These are phyloP conservation scores for Panzeria rudis DNA, from an alignment of 2,888 invertebrate genomes.

Conservation along the genomic window DNA sequence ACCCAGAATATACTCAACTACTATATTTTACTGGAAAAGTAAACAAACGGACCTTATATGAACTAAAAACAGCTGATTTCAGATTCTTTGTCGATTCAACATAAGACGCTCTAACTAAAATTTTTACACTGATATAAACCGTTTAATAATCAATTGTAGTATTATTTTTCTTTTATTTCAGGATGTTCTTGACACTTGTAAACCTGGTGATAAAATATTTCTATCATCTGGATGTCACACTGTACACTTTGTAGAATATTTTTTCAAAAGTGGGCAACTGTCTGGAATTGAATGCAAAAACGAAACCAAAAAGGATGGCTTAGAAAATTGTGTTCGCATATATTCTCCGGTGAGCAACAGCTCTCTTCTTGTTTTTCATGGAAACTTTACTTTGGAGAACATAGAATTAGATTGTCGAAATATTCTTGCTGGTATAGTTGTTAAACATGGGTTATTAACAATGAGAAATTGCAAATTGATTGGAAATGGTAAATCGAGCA, in stretches of 20 bases:
- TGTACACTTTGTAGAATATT: constrained; percentile 84
- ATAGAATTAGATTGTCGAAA: constrained; percentile 85
- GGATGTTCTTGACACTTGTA: constrained; percentile 79
- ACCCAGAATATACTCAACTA: too few relatives aligned
- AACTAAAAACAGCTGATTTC: too few relatives aligned
- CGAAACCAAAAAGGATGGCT: too few relatives aligned
- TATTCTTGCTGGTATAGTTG: constrained; percentile 85
- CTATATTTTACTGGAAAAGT: too few relatives aligned
- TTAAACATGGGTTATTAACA: constrained; percentile 84
- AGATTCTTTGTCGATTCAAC: too few relatives aligned
- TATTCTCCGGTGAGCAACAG: constrained; percentile 84
- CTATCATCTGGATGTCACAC: constrained; percentile 84
- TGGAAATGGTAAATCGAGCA: constrained; percentile 84
- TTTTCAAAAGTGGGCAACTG: constrained; percentile 84
- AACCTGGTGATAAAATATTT: constrained; percentile 84
- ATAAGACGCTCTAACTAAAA: too few relatives aligned
- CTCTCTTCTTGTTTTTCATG: constrained; percentile 85
- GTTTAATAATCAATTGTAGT: too few relatives aligned
- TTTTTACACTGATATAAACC: too few relatives aligned
- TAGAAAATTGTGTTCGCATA: constrained; percentile 80
- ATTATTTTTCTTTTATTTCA: not conserved
- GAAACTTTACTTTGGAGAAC: constrained; percentile 85
- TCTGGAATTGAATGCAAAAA: constrained; percentile 75
- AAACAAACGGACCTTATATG: too few relatives aligned
- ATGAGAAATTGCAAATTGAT: constrained; percentile 85